phyloP scores from a whole-genome alignment of 2,888 invertebrate genomes.

The Automeris io region DNA sequence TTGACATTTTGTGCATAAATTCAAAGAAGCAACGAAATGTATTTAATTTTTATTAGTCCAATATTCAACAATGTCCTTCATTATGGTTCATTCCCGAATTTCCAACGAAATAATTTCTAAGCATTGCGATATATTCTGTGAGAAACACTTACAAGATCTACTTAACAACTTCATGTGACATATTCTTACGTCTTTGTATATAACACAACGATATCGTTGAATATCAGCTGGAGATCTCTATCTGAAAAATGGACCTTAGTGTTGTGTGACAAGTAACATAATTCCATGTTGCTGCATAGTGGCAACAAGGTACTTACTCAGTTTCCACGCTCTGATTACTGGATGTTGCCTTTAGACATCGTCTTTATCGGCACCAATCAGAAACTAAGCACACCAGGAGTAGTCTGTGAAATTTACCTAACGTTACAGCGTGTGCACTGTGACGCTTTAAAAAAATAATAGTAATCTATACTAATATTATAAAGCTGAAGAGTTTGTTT shows the following conservation, averaged over 20 bases:
- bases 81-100: constrained; percentile 13
- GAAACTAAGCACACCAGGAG: constrained; percentile 45
- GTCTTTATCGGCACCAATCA: constrained; percentile 72
- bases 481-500: too few species aligned
- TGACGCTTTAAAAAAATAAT: constrained; percentile 15
- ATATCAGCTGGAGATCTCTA: constrained; percentile 13
- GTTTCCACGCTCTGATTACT: constrained; percentile 77
- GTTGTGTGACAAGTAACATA: constrained; percentile 34
- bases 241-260: constrained; percentile 20
- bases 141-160: constrained; percentile 21
- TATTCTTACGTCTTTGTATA: constrained; percentile 23
- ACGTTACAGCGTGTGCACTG: constrained; percentile 7
- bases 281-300: constrained; percentile 34
- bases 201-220: constrained; percentile 17
- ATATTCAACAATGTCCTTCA: not conserved
- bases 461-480: too few species aligned
- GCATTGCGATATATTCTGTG: constrained; percentile 31
- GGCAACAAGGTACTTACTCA: constrained; percentile 61
- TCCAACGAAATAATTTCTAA: constrained; percentile 12
- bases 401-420: constrained; percentile 42
- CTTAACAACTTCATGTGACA: constrained; percentile 16
- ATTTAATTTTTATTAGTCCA: too few species aligned
- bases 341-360: constrained; percentile 75
- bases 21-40: too few species aligned
- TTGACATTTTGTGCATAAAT: too few species aligned